Evolutionary conservation across 2,797 vertebrate species (phyloP).

Genomic region (Cuculus canorus): DNA sequence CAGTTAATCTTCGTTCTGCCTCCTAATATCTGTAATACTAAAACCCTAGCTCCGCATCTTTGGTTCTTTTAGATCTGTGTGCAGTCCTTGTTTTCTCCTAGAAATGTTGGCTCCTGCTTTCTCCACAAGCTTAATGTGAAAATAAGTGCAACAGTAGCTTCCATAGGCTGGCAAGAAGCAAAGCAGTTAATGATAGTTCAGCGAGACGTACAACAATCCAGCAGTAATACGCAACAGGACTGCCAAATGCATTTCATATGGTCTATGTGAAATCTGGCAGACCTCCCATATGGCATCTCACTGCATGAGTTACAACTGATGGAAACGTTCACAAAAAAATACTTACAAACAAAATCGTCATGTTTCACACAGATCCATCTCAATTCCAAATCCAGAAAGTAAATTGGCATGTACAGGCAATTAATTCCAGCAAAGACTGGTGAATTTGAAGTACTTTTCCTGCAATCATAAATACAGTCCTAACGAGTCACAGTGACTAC

Average conservation of each 20-base stretch:
- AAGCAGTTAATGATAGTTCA: not conserved
- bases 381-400: not conserved
- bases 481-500: not conserved
- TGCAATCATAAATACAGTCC: not conserved
- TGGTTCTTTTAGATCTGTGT: not conserved
- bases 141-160: not conserved
- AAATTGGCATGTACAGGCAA: not conserved
- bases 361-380: not conserved
- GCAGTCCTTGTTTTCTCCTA: not conserved
- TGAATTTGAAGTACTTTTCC: not conserved
- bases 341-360: not conserved
- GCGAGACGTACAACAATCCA: not conserved
- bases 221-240: not conserved
- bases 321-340: not conserved
- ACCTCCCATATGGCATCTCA: slow-evolving; percentile 7
- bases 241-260: slow-evolving; percentile 1
- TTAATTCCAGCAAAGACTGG: not conserved
- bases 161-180: not conserved
- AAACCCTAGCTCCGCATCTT: not conserved
- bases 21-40: not conserved
- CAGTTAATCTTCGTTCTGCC: not conserved
- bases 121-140: not conserved
- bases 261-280: not conserved
- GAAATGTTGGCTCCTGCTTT: not conserved
- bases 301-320: not conserved